These are phyloP conservation scores for Parotocinclus haroldoi DNA, from an alignment of 2,797 vertebrate species.

Conservation along the genomic window DNA sequence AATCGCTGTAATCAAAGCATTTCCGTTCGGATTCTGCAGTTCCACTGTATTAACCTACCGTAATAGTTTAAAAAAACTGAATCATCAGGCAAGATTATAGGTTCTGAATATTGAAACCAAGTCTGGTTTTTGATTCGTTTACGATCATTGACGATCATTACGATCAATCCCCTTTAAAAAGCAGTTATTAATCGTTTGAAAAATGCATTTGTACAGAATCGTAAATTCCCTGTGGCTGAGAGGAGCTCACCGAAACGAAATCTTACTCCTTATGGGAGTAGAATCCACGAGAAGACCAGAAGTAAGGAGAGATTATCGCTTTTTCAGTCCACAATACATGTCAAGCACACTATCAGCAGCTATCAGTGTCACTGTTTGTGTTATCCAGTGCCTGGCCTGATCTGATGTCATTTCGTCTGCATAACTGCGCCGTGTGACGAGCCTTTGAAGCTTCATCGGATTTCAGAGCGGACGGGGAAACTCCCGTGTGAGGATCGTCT, in stretches of 20 bases:
- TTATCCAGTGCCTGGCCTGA: slow-evolving; percentile 18
- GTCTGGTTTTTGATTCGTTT: too few relatives aligned
- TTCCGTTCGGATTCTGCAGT: too few relatives aligned
- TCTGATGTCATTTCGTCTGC: slow-evolving; percentile 59
- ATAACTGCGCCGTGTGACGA: slow-evolving; percentile 63
- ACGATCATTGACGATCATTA: too few relatives aligned
- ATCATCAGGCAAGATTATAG: too few relatives aligned
- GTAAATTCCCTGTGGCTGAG: too few relatives aligned
- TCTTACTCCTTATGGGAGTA: neutral
- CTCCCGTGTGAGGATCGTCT: slow-evolving; percentile 19
- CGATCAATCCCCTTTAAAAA: too few relatives aligned
- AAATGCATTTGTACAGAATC: too few relatives aligned
- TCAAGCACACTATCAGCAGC: neutral
- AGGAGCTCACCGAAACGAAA: neutral
- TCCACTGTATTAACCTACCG: too few relatives aligned
- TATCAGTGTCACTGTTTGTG: slow-evolving; percentile 13
- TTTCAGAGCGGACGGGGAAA: slow-evolving; percentile 56
- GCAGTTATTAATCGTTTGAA: too few relatives aligned
- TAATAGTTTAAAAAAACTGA: too few relatives aligned
- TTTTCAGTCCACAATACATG: slow-evolving; percentile 16
- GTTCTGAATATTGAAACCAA: too few relatives aligned
- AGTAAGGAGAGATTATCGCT: slow-evolving; percentile 27
- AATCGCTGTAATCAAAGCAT: too few relatives aligned
- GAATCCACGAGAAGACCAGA: slow-evolving; percentile 39
- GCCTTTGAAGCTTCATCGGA: slow-evolving; percentile 61